These are phyloP conservation scores for Holothuria scabra DNA, from an alignment of 53 echinoderm and acorn worm genomes.

Conservation along the genomic window DNA sequence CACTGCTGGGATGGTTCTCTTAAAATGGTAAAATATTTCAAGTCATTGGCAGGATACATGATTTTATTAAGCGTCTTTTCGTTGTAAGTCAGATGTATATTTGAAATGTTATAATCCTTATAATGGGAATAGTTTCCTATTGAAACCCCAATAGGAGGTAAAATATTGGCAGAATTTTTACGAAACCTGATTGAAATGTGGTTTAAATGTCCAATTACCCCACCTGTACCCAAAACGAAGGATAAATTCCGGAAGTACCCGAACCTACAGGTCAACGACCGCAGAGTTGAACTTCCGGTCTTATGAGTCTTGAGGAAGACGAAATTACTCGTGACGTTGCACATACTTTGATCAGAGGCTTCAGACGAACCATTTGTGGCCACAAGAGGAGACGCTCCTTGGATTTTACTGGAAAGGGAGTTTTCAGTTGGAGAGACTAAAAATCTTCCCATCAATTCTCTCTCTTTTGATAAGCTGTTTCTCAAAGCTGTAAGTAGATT, in stretches of 20 bases:
- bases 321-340: slow-evolving; percentile 39
- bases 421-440: too few relatives aligned
- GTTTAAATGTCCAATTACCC: slow-evolving; percentile 52
- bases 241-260: slow-evolving; percentile 57
- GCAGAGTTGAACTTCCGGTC: slow-evolving; percentile 64
- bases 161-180: slow-evolving; percentile 14
- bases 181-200: neutral
- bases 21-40: slow-evolving; percentile 26
- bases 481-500: too few relatives aligned
- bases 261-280: slow-evolving; percentile 49
- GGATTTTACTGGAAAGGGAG: too few relatives aligned
- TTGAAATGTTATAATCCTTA: slow-evolving; percentile 57
- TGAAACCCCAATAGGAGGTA: slow-evolving; percentile 57
- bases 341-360: neutral
- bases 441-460: too few relatives aligned
- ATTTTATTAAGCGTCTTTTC: slow-evolving; percentile 40
- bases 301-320: slow-evolving; percentile 69
- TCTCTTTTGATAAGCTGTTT: too few relatives aligned
- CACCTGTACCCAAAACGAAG: slow-evolving; percentile 40
- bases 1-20: slow-evolving; percentile 12
- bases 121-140: slow-evolving; percentile 35
- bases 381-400: too few relatives aligned
- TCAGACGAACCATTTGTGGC: too few relatives aligned
- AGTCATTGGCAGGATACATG: slow-evolving; percentile 34
- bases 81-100: slow-evolving; percentile 55